Evolutionary conservation across 2,797 vertebrate genomes (phyloP).

Genomic region (Hippocampus kuda): DNA sequence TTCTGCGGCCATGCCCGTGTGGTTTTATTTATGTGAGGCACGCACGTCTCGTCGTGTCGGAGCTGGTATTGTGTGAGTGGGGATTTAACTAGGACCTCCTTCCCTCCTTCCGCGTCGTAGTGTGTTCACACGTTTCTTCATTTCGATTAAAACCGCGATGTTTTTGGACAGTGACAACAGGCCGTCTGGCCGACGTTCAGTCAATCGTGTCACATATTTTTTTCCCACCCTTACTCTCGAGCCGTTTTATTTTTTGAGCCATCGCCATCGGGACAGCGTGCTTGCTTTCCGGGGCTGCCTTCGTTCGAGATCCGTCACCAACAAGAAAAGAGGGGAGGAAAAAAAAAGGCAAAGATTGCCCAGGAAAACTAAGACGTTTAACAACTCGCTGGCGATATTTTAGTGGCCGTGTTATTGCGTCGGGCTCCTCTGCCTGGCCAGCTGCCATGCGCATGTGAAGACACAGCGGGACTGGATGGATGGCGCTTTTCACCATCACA

Average conservation of each 20-base stretch:
- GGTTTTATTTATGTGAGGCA: conserved; percentile 33
- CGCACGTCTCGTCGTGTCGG: conserved; percentile 41
- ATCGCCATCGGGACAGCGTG: conserved; percentile 38
- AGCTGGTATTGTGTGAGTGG: conserved; percentile 59
- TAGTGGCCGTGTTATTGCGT: background rate
- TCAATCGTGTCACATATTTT: background rate
- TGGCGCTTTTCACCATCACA: conserved; percentile 46
- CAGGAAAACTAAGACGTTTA: conserved; percentile 25
- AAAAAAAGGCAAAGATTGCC: conserved; percentile 26
- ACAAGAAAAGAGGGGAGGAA: background rate
- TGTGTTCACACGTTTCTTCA: conserved; percentile 37
- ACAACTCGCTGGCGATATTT: background rate
- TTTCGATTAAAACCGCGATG: background rate
- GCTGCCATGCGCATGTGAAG: conserved; percentile 12
- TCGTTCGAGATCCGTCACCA: conserved; percentile 17
- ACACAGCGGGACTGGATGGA: conserved; percentile 24
- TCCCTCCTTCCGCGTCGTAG: conserved; percentile 64
- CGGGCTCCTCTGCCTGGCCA: background rate
- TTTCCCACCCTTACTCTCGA: background rate
- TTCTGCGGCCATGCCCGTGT: conserved; percentile 8
- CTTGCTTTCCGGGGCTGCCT: conserved; percentile 17
- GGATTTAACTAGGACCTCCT: conserved; percentile 68
- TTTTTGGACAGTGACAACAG: background rate
- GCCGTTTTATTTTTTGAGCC: conserved; percentile 15
- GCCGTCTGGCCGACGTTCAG: conserved; percentile 14